Base-by-base conservation (phyloP, 2,797 vertebrate species). In the Pempheris klunzingeri region DNA sequence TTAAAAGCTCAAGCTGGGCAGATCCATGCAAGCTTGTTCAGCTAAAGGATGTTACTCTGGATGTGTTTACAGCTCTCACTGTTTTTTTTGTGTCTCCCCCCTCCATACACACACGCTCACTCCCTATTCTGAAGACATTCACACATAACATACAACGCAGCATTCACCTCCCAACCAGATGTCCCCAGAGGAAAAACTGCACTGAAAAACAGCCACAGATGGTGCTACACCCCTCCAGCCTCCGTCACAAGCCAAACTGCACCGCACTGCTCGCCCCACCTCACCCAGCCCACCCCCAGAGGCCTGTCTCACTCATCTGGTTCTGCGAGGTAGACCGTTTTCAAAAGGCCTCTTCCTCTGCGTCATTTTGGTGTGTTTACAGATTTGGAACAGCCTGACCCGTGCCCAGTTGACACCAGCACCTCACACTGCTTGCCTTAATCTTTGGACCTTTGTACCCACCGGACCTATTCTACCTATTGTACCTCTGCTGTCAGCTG, bases 161-260 rank as follows among this genome's bases (percentile, higher is more conserved):
- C 61, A n/a, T 84, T 87, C 83, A 78, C 77, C 84, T 84, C 78
- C 76, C 61, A 55, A 67, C 77, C 86, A 88, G 71, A 87, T 86
- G 86, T 91, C 89, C 88, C 90, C 54, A 65, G 84, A 86, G 85
- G 54, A 74, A 62, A 76, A 73, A 75, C 20, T 77, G 84, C 88
- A 78, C 75, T 84, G 84, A 91, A 92, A 92, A 93, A 91, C 85
- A 85, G 77, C 81, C 91, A 80, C 90, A 92, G 91, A 94, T 92
- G 93, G 92, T 91, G 90, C 85, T 89, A 68, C 85, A 79, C 88
- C 90, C 89, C 78, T 91, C 78, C 78, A 86, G 80, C 83, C 82
- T 83, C 84, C 80, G 85, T 90, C 86, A 90, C 83, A 79, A 89
- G 77, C 80, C 64, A 82, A 86, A 80, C 78, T 59, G 55, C 78